Conservation (phyloP, 2,797 vertebrate species). For the Alfaro cultratus region DNA sequence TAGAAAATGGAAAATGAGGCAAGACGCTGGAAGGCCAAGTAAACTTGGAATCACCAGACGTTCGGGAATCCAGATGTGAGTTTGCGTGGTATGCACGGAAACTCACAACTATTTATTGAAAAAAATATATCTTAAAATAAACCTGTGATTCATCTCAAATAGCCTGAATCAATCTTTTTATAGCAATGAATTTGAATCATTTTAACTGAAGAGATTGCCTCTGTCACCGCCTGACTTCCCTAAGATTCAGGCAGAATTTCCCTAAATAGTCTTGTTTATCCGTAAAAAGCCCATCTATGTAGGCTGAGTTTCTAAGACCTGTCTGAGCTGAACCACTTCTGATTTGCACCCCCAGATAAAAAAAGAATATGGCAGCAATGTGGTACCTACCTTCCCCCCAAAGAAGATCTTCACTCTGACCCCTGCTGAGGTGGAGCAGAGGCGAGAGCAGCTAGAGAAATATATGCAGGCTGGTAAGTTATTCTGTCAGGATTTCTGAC, state of each 20-base stretch:
- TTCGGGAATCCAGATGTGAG: slow-evolving; percentile 52
- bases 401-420: slow-evolving; percentile 99
- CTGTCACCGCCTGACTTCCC: not conserved
- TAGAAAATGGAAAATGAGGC: slow-evolving; percentile 70
- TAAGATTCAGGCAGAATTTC: not conserved
- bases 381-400: slow-evolving; percentile 94
- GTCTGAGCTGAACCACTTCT: slow-evolving; percentile 9
- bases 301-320: not conserved
- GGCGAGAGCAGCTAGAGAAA: slow-evolving; percentile 96
- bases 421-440: slow-evolving; percentile 93
- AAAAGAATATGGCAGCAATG: slow-evolving; percentile 94
- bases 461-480: slow-evolving; percentile 98
- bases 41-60: slow-evolving; percentile 61
- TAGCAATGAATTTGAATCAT: slow-evolving; percentile 35
- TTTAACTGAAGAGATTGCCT: slow-evolving; percentile 29
- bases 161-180: slow-evolving; percentile 48
- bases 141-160: slow-evolving; percentile 70
- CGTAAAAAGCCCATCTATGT: not conserved
- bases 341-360: slow-evolving; percentile 83
- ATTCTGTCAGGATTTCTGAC: slow-evolving; percentile 8
- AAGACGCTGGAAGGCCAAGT: slow-evolving; percentile 69
- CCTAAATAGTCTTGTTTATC: not conserved
- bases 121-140: slow-evolving; percentile 61
- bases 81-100: slow-evolving; percentile 57
- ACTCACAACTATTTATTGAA: slow-evolving; percentile 52